Percentiles rank a stretch among this genome's conserved stretches.
Evolutionary conservation across 2,888 invertebrate species (phyloP).

Genomic region (Agrotis puta): DNA sequence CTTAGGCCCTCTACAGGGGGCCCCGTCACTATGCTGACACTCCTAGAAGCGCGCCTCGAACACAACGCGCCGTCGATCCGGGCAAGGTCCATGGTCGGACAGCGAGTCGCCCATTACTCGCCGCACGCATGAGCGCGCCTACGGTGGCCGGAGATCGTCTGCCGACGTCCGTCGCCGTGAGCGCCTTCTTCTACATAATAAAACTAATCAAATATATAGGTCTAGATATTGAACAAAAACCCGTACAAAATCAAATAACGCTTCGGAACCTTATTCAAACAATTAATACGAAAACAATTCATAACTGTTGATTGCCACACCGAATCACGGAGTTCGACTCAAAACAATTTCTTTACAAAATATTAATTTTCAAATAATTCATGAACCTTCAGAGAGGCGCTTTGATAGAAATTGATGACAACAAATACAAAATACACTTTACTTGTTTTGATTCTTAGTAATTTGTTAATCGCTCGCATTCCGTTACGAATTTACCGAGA

Average conservation of each 20-base stretch:
- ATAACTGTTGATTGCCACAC: slow-evolving; percentile 40
- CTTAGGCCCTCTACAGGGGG: no score
- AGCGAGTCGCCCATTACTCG: no score
- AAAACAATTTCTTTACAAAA: slow-evolving; percentile 44
- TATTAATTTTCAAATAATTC: slow-evolving; percentile 51
- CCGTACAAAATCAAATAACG: slow-evolving; percentile 22
- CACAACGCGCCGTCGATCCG: no score
- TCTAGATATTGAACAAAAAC: slow-evolving; percentile 33
- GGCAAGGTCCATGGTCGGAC: no score
- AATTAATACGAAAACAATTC: slow-evolving; percentile 48
- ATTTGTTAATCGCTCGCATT: slow-evolving; percentile 59
- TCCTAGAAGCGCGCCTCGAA: no score
- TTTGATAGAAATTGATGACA: slow-evolving; percentile 63
- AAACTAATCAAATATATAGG: slow-evolving; percentile 34
- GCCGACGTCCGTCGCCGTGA: no score
- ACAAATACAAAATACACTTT: slow-evolving; percentile 59
- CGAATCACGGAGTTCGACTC: slow-evolving; percentile 40
- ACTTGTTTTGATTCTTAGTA: slow-evolving; percentile 59
- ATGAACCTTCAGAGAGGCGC: slow-evolving; percentile 42
- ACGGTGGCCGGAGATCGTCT: no score
- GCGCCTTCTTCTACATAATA: background rate
- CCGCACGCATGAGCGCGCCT: no score
- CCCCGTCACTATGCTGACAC: no score
- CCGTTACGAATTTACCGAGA: slow-evolving; percentile 39
- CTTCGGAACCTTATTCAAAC: slow-evolving; percentile 33